Percentiles rank a stretch among this genome's conserved stretches.
Conservation (phyloP, 2,797 vertebrate genomes). For the Chelon labrosus region DNA sequence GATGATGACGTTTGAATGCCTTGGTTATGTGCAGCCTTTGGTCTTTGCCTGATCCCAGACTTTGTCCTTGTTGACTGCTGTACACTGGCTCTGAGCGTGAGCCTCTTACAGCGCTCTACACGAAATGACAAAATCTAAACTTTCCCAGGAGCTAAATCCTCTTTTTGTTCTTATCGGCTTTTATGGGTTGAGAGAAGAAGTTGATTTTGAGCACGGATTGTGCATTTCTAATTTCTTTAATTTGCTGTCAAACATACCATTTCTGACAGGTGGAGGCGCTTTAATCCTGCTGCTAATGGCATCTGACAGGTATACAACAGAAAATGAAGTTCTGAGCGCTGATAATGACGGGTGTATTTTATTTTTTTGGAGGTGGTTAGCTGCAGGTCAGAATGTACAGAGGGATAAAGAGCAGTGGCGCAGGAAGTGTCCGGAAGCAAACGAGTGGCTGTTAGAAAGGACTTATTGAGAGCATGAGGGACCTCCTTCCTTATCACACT, state of each 20-base stretch:
- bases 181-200: neutral
- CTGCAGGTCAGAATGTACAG: constrained; percentile 41
- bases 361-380: constrained; percentile 2
- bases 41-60: constrained; percentile 58
- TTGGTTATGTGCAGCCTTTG: constrained; percentile 36
- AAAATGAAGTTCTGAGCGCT: constrained; percentile 8
- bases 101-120: neutral
- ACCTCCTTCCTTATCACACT: constrained; percentile 60
- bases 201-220: neutral
- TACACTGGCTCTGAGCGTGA: constrained; percentile 10
- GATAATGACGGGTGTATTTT: constrained; percentile 6
- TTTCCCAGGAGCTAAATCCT: too few relatives aligned
- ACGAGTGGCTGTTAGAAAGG: constrained; percentile 43
- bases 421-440: constrained; percentile 53
- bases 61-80: constrained; percentile 61
- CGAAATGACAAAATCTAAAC: neutral
- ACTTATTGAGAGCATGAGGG: constrained; percentile 33
- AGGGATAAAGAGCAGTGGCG: constrained; percentile 29
- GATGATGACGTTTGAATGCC: constrained; percentile 39
- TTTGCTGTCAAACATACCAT: constrained; percentile 22
- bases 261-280: constrained; percentile 44
- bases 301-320: constrained; percentile 54
- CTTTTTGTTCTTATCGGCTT: neutral
- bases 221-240: neutral
- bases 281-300: constrained; percentile 44